These are phyloP conservation scores for Polymixis flavicincta DNA, from an alignment of 2,888 invertebrate genomes.

Conservation along the genomic window DNA sequence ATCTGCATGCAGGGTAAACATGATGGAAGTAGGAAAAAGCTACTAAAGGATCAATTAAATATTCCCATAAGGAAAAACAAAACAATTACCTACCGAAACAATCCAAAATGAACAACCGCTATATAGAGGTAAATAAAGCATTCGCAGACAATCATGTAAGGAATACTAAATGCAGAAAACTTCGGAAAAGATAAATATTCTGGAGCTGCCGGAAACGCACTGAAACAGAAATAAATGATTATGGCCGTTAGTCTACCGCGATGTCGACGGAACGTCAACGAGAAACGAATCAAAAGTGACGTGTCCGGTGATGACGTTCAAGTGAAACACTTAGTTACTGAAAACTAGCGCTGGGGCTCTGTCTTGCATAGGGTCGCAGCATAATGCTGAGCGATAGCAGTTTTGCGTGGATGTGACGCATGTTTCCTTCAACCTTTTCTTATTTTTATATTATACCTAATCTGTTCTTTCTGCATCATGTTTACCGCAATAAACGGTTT, in stretches of 20 bases:
- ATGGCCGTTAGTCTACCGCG: background rate
- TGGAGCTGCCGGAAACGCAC: constrained; percentile 89
- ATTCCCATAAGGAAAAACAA: background rate
- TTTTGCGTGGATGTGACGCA: too few relatives aligned
- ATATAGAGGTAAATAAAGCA: constrained; percentile 26
- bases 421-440: too few relatives aligned
- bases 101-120: constrained; percentile 42
- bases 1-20: background rate
- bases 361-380: too few relatives aligned
- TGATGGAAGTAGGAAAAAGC: too few relatives aligned
- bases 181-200: constrained; percentile 83
- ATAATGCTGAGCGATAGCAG: too few relatives aligned
- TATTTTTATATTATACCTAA: too few relatives aligned
- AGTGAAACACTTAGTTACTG: too few relatives aligned
- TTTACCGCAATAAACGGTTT: too few relatives aligned
- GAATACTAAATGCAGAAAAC: constrained; percentile 76
- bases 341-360: too few relatives aligned
- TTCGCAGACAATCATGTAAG: constrained; percentile 65
- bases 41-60: background rate
- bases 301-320: background rate
- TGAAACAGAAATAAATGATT: constrained; percentile 65
- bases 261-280: background rate
- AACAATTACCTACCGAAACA: constrained; percentile 48
- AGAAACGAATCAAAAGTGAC: background rate
- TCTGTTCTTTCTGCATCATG: too few relatives aligned